These are phyloP conservation scores for Rallus crepitans DNA, from an alignment of 2,797 vertebrate genomes.

Conservation along the genomic window DNA sequence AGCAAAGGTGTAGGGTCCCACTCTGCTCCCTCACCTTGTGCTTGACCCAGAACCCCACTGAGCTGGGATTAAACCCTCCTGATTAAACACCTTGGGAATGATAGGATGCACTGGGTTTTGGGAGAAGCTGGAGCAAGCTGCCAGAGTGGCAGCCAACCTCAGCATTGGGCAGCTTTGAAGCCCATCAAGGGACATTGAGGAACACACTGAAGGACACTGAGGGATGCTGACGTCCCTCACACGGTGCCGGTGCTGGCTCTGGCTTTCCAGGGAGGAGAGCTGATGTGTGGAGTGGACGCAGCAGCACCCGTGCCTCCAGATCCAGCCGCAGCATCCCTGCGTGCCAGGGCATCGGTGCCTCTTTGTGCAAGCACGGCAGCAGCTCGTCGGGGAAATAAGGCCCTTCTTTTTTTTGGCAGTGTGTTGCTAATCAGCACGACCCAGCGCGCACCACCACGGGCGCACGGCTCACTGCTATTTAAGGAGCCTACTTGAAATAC, in stretches of 20 bases:
- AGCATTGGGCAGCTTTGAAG: neutral
- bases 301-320: fast-evolving
- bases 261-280: neutral
- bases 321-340: neutral
- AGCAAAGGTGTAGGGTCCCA: neutral
- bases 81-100: neutral
- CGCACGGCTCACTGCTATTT: constrained; percentile 58
- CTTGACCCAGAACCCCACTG: neutral
- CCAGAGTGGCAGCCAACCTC: neutral
- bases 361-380: neutral
- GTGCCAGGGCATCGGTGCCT: neutral
- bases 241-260: fast-evolving
- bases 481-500: constrained; percentile 72
- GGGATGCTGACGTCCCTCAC: fast-evolving
- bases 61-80: neutral
- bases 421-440: constrained; percentile 55
- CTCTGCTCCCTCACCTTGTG: fast-evolving
- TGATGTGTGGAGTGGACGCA: neutral
- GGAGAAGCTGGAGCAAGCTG: neutral
- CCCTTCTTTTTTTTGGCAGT: constrained; percentile 50
- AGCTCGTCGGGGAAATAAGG: constrained; percentile 8
- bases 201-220: neutral
- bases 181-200: neutral
- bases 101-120: neutral
- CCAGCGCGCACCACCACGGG: constrained; percentile 23